These are phyloP conservation scores for Tenthredo distinguenda DNA, from an alignment of 2,888 invertebrate genomes.

Conservation along the genomic window DNA sequence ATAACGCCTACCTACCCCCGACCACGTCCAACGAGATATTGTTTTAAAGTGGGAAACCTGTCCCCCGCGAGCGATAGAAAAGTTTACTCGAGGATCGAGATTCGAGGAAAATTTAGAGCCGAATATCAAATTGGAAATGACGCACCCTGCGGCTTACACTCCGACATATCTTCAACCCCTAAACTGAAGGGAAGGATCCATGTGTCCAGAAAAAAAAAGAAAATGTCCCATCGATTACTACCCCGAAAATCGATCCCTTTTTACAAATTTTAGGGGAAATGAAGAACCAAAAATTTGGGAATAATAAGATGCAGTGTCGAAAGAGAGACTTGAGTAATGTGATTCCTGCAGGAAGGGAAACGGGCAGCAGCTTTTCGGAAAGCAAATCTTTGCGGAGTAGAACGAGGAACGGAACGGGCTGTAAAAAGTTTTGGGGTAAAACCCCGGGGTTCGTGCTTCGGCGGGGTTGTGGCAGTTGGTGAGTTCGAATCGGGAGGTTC, in stretches of 20 bases:
- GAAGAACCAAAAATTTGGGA: background rate
- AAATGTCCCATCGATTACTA: background rate
- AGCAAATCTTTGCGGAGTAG: conserved; percentile 58
- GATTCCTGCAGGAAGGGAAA: conserved; percentile 55
- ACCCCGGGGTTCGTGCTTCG: conserved; percentile 51
- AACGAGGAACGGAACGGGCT: conserved; percentile 60
- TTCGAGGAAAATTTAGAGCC: conserved; percentile 41
- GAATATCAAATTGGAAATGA: conserved; percentile 26
- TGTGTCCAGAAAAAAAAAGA: background rate
- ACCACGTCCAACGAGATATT: conserved; percentile 71
- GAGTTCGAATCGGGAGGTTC: conserved; percentile 25
- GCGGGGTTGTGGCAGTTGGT: conserved; percentile 52
- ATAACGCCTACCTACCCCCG: conserved; percentile 60
- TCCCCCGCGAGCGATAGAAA: conserved; percentile 70
- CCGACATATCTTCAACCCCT: background rate
- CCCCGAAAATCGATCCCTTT: background rate
- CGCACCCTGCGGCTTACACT: background rate
- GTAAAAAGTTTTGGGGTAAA: conserved; percentile 67
- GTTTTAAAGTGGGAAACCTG: conserved; percentile 75
- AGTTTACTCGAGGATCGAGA: conserved; percentile 17
- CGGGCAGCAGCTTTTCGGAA: conserved; percentile 51
- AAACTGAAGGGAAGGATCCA: background rate
- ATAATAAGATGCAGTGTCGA: background rate
- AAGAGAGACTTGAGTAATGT: conserved; percentile 28
- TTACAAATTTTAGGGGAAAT: background rate